Evolutionary conservation across 1,140 invertebrate species (phyloP), one percentile per base, ranked within the genome.

Genomic region (Hypothenemus hampei): DNA sequence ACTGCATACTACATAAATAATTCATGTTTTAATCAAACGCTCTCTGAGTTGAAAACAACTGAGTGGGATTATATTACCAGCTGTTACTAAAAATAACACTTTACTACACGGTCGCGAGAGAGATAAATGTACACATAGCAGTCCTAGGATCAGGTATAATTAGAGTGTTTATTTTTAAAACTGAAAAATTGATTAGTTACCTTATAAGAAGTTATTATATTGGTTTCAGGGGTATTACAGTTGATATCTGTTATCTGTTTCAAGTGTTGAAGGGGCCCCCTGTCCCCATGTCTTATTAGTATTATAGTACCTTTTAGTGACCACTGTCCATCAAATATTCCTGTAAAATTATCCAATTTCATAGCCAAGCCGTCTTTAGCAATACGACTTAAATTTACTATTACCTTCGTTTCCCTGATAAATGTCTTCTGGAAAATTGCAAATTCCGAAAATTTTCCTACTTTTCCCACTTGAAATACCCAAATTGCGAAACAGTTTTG

Each of bases 231-330:
- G 4, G 75, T 74, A 11, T 83, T 81, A 72, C 93, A 96, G 59
- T 89, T 85, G 3, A 94, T 77, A 37, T 75, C 78, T 18, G 84
- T 81, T 33, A 88, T 81, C 59, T 87, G 84, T 57, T 81, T 77
- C 3, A 93, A 76, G 69, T 89, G 85, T 6, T 85, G 81, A 37
- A 95, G 75, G 1, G 91, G 87, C 4, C 90, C 89, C 35, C 92
- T 75, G 69, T 94, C 91, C 2, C 93, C 93, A 72, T 96, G 92
- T 21, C 93, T 74, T 4, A 91, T 83, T 6, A 94, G 72, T 22
- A 93, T 75, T 23, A 93, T 70, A 5, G 93, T 78, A 7, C 89
- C 86, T 70, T 86, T 84, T 11, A 96, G 65, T 23, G 82, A 75
- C 76, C 85, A 85, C 59, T 81, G 78, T 20, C 78, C 77, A 57